These are phyloP conservation scores for Nephrotoma appendiculata DNA, from an alignment of 2,888 invertebrate species.

Conservation along the genomic window DNA sequence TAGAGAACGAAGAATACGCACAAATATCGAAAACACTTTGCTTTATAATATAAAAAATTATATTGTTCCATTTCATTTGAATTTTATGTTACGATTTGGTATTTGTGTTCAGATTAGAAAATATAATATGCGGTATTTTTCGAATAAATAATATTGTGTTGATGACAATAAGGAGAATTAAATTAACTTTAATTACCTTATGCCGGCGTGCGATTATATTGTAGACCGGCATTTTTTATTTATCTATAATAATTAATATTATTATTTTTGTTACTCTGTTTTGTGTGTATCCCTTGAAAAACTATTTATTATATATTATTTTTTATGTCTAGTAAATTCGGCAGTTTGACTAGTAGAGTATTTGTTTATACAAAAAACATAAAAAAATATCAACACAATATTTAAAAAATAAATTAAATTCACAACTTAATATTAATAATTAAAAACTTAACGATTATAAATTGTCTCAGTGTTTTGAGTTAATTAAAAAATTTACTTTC, in stretches of 20 bases:
- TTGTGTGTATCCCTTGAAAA: neutral
- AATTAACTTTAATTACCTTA: slow-evolving; percentile 34
- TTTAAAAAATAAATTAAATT: neutral
- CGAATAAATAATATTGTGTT: neutral
- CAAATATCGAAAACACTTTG: neutral
- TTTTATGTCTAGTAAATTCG: slow-evolving; percentile 12
- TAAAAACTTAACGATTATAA: neutral
- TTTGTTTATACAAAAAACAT: neutral
- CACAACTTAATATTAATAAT: neutral
- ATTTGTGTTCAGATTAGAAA: neutral
- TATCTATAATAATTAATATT: slow-evolving; percentile 6
- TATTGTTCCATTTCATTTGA: neutral
- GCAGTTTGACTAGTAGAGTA: slow-evolving; percentile 14
- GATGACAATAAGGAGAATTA: neutral
- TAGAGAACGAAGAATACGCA: neutral
- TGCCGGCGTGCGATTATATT: slow-evolving; percentile 45
- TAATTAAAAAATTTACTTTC: neutral
- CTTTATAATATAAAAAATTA: neutral
- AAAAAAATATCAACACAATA: neutral
- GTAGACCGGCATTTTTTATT: slow-evolving; percentile 39
- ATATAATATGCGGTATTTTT: neutral
- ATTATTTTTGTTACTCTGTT: slow-evolving; percentile 7
- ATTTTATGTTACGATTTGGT: neutral
- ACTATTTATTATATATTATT: neutral
- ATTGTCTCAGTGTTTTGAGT: neutral